Percentiles rank a stretch among this genome's conserved stretches.
These are phyloP conservation scores for Hemaris fuciformis DNA, from an alignment of 2,888 invertebrate genomes.

Conservation along the genomic window DNA sequence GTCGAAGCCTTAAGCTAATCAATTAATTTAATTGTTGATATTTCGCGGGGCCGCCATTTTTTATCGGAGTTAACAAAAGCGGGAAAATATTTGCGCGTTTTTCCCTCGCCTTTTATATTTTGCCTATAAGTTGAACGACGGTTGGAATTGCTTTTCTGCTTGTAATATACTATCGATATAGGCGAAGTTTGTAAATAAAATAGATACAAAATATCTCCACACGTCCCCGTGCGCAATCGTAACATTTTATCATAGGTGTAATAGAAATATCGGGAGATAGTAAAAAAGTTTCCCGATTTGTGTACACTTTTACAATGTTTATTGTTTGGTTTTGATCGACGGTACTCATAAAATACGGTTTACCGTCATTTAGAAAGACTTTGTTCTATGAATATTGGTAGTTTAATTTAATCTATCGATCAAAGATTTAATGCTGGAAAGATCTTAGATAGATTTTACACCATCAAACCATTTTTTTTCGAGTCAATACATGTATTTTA, in stretches of 20 bases:
- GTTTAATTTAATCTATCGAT: no score
- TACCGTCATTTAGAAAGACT: not conserved
- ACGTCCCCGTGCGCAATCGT: slow-evolving; percentile 50
- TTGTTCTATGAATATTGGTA: no score
- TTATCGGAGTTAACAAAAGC: slow-evolving; percentile 31
- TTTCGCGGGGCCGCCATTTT: slow-evolving; percentile 27
- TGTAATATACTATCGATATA: slow-evolving; percentile 60
- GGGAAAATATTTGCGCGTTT: slow-evolving; percentile 23
- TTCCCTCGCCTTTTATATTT: slow-evolving; percentile 18
- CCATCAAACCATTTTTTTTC: no score
- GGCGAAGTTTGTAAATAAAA: slow-evolving; percentile 77
- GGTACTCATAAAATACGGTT: slow-evolving; percentile 24
- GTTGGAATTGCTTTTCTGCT: slow-evolving; percentile 55
- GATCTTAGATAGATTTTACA: no score
- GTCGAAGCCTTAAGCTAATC: slow-evolving; percentile 60
- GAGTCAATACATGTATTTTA: no score
- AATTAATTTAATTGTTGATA: slow-evolving; percentile 73
- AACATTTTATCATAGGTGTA: slow-evolving; percentile 80
- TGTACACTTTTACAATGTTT: slow-evolving; percentile 32
- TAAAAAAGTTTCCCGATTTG: slow-evolving; percentile 67
- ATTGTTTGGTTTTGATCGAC: slow-evolving; percentile 58
- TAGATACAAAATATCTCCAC: slow-evolving; percentile 68
- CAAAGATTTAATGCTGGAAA: no score
- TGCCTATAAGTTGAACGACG: slow-evolving; percentile 38
- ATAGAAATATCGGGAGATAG: slow-evolving; percentile 67